Evolutionary conservation across 2,113 vertebrate species (phyloP).

Genomic region (Neolamprologus longior): DNA sequence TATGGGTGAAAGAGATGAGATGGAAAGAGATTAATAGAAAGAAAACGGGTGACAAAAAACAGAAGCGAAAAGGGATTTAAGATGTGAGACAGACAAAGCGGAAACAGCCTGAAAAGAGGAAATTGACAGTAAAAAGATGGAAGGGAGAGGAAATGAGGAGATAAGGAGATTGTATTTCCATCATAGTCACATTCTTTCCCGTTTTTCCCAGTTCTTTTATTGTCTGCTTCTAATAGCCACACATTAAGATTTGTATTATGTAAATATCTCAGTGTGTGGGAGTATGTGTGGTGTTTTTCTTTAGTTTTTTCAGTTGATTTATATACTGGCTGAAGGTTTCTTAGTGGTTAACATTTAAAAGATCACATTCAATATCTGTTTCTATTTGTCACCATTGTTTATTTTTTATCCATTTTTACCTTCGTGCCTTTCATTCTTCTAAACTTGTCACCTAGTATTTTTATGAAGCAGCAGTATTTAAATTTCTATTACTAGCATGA

Average conservation of each 20-base stretch:
- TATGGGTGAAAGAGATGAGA: neutral
- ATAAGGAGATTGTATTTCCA: slow-evolving; percentile 2
- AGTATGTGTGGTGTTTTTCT: neutral
- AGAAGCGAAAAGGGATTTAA: neutral
- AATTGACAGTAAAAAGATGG: neutral
- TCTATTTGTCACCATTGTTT: neutral
- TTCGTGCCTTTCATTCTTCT: neutral
- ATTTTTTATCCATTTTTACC: neutral
- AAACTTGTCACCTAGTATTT: neutral
- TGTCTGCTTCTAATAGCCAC: neutral
- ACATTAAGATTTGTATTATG: neutral
- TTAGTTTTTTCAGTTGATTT: neutral
- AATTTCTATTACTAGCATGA: neutral
- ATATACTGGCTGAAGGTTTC: neutral
- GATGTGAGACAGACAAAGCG: neutral
- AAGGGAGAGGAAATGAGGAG: neutral
- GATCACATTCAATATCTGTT: neutral
- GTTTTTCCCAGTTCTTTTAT: neutral
- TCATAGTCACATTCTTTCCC: neutral
- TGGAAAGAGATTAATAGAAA: neutral
- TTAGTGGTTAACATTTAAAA: neutral
- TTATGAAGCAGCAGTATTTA: neutral
- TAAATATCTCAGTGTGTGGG: neutral
- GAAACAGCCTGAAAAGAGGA: neutral
- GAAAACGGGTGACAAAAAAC: neutral